These are phyloP conservation scores for Poeciliopsis paucimaculata DNA, from an alignment of 2,797 vertebrate genomes.

Conservation along the genomic window DNA sequence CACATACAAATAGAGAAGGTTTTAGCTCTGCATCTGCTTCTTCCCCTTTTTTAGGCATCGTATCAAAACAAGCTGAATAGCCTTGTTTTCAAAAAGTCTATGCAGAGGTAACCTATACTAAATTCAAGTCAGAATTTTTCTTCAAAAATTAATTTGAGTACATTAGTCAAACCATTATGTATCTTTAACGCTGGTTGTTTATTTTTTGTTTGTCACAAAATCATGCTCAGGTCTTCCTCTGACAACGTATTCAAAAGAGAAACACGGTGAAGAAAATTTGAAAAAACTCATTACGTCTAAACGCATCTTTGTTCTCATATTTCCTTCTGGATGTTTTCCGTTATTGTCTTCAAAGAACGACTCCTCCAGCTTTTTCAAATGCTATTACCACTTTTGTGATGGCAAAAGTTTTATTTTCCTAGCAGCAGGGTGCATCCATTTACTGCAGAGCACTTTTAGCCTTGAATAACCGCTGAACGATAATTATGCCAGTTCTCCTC, in stretches of 20 bases:
- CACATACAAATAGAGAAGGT: neutral
- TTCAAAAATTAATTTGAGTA: neutral
- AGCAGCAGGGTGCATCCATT: neutral
- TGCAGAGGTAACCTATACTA: neutral
- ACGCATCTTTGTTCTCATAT: neutral
- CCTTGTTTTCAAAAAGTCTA: neutral
- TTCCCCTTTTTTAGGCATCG: too few species aligned
- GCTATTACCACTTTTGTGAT: neutral
- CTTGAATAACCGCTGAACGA: neutral
- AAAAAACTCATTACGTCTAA: neutral
- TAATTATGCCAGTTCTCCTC: slow-evolving; percentile 17
- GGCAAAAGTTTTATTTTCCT: neutral
- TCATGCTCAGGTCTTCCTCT: neutral
- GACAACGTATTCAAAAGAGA: neutral
- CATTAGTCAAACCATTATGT: neutral
- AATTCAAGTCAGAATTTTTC: neutral
- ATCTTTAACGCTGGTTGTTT: neutral
- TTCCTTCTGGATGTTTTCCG: neutral
- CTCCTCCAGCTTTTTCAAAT: neutral
- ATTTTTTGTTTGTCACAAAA: neutral
- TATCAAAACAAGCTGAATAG: neutral
- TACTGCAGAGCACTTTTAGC: slow-evolving; percentile 1
- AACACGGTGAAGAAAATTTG: neutral
- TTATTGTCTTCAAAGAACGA: neutral
- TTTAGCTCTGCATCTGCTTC: neutral